These are phyloP conservation scores for Campoplex capitator DNA, from an alignment of 2,888 invertebrate genomes.

Conservation along the genomic window DNA sequence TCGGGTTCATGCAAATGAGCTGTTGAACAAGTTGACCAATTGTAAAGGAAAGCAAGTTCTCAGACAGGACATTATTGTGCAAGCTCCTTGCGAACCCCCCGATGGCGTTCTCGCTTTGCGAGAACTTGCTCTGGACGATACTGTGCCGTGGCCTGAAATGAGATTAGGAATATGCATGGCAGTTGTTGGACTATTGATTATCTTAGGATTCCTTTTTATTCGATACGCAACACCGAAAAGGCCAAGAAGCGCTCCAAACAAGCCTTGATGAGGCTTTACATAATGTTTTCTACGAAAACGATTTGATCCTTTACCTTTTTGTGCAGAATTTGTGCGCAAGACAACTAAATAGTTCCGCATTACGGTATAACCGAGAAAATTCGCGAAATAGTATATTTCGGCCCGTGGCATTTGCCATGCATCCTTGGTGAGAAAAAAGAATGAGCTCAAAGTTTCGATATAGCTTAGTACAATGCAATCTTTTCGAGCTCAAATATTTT, in stretches of 20 bases:
- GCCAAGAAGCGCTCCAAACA: slow-evolving; percentile 87
- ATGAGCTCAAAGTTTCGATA: slow-evolving; percentile 16
- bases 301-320: slow-evolving; percentile 11
- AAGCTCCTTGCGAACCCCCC: slow-evolving; percentile 92
- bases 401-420: neutral
- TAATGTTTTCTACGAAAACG: neutral
- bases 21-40: slow-evolving; percentile 77
- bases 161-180: slow-evolving; percentile 88
- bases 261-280: slow-evolving; percentile 84
- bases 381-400: neutral
- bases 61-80: slow-evolving; percentile 94
- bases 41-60: slow-evolving; percentile 88
- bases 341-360: neutral
- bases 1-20: slow-evolving; percentile 76
- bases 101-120: slow-evolving; percentile 89
- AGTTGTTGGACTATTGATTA: slow-evolving; percentile 87
- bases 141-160: slow-evolving; percentile 85
- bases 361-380: neutral
- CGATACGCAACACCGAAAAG: slow-evolving; percentile 86
- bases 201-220: slow-evolving; percentile 86
- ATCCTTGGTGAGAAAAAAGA: slow-evolving; percentile 12
- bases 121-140: slow-evolving; percentile 86
- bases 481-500: slow-evolving; percentile 69
- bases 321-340: neutral
- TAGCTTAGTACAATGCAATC: slow-evolving; percentile 75